A percentile compares a stretch with the other conserved stretches of the same genome.
Conservation (phyloP, 2,113 vertebrate genomes). For the Anseranas semipalmata region DNA sequence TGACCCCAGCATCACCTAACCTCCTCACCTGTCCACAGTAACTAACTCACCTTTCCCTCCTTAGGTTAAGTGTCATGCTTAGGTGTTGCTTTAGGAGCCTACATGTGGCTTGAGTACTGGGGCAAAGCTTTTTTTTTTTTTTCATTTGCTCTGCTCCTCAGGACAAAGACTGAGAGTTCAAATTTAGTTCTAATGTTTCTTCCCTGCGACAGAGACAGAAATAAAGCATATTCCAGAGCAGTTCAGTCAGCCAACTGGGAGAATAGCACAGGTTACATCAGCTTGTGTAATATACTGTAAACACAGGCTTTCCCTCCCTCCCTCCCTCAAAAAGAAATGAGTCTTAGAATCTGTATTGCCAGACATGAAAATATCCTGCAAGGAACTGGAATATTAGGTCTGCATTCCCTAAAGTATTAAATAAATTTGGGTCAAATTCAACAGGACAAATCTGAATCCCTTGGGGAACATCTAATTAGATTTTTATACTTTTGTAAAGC, state of each 20-base stretch:
- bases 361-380: neutral
- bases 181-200: neutral
- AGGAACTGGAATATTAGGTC: neutral
- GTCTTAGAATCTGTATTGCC: neutral
- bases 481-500: neutral
- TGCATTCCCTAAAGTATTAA: neutral
- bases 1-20: neutral
- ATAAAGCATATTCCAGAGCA: neutral
- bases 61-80: rapidly evolving
- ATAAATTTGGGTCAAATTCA: neutral
- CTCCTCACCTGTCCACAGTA: neutral
- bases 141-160: neutral
- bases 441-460: neutral
- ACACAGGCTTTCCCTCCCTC: neutral
- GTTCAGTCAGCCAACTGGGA: neutral
- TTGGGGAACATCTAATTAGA: neutral
- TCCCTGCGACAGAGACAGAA: neutral
- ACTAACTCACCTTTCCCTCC: neutral
- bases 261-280: neutral
- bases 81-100: neutral
- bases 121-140: neutral
- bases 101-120: neutral
- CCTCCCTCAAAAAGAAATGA: neutral
- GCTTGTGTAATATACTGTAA: neutral
- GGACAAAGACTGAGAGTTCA: neutral